Evolutionary conservation across 92 coral and sea anemone genomes (phyloP), one percentile per base, ranked within the genome.

Genomic region (Isaurus tuberculatus): DNA sequence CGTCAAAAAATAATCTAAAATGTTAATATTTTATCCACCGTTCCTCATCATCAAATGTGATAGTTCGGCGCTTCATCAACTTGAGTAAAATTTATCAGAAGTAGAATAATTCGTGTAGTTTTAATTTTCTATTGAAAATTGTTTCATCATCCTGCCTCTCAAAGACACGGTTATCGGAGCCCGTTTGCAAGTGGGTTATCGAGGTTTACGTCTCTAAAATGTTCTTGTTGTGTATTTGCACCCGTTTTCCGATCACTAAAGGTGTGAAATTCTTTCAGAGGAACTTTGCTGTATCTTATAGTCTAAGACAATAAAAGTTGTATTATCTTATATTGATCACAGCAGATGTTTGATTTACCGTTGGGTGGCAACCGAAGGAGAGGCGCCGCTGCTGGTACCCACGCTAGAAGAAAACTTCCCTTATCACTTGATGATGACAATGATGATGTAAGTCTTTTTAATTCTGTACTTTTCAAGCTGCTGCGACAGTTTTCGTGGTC

Each of bases 401-500:
- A 97, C 83, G 99, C 91, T n/a, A 88, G 99, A 64, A 86, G 99
- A 37, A 97, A 97, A 85, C 82, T 97, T 57, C 99, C 99, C 32
- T 92, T 97, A 82, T 88, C 99, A 72, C 75, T 94, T 66, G 90
- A 89, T 60, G 92, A 92, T 29, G 95, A 88, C 46, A 95, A 90
- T 44, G 93, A 95, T 75, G 91, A 92, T 89, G 99, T 97, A 25
- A 16, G 94, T 26, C 5, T 15, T 60, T 72, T 72, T 32, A 5
- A 3, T 17, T 13, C 6, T 11, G 16, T 26, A 9, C 0, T 11
- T 4, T 42, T 26, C 68, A 27, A 10, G 6, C 2, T 10, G 31
- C 3, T 63, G 15, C 4, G n/a, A n/a, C n/a, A n/a, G n/a, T n/a
- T n/a, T n/a, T n/a, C n/a, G n/a, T n/a, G n/a, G n/a, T n/a, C n/a